These are phyloP conservation scores for Aphyosemion australe DNA, from an alignment of 2,113 vertebrate species.

Conservation along the genomic window DNA sequence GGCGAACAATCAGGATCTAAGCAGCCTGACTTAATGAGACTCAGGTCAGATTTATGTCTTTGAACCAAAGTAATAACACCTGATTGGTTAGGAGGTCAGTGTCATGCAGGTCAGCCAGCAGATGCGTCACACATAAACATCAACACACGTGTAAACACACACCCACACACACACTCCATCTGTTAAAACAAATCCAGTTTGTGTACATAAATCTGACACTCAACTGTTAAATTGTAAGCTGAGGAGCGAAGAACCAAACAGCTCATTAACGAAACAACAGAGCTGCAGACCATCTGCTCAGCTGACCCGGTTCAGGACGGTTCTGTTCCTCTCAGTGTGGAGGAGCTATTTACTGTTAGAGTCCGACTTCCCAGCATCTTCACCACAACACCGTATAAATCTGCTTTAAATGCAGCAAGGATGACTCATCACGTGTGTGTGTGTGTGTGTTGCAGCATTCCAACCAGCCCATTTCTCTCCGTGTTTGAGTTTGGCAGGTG, in stretches of 20 bases:
- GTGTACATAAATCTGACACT: neutral
- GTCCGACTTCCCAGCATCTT: conserved; percentile 27
- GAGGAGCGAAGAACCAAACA: neutral
- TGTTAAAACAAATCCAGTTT: neutral
- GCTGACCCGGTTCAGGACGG: conserved; percentile 18
- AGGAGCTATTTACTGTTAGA: conserved; percentile 33
- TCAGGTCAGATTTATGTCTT: too few relatives aligned
- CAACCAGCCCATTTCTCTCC: neutral
- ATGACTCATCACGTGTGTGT: conserved; percentile 39
- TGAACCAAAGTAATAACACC: too few relatives aligned
- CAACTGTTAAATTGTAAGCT: neutral
- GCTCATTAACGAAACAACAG: conserved; percentile 24
- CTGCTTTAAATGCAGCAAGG: conserved; percentile 52
- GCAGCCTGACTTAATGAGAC: too few relatives aligned
- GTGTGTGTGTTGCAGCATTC: conserved; percentile 21
- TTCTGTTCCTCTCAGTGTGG: neutral
- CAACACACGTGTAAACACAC: too few relatives aligned
- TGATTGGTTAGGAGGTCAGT: too few relatives aligned
- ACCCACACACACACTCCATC: neutral
- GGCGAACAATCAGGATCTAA: too few relatives aligned
- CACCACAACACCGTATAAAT: conserved; percentile 31
- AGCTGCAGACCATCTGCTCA: conserved; percentile 31
- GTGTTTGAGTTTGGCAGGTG: conserved; percentile 38
- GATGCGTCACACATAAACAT: neutral
- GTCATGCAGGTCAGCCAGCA: too few relatives aligned